Base-by-base conservation (phyloP, 2,888 invertebrate species). In the Caenorhabditis becei region DNA sequence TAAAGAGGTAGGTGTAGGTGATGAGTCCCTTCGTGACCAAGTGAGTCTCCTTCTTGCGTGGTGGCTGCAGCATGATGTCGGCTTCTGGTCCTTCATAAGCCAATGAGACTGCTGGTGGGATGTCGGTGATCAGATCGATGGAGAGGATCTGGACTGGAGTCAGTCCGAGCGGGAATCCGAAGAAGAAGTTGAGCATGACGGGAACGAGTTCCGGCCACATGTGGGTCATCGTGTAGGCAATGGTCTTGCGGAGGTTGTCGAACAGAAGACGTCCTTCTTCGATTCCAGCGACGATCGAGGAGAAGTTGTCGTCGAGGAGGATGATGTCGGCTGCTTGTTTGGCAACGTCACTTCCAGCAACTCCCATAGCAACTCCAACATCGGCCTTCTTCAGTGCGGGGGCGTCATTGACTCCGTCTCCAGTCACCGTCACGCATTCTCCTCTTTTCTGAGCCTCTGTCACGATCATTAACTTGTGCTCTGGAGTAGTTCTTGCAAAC, bases 151-250 rank as follows among this genome's bases (percentile, higher is more conserved):
- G 89, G 5, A 89, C 83, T 0, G 89, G 89, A 24, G 87, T 87
- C 53, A 89, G 71, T 14, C 89, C 89, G 7, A 89, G 70, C 0
- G 89, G 89, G 80, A 89, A 85, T 62, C 89, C 89, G 51, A 89
- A 83, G 56, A 86, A 84, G 80, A 89, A 89, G 70, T 89, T 89
- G 62, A 89, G 80, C 74, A 89, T 86, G 47, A 89, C 88, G 1
- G 89, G 89, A n/a, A 87, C 89, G 10, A 89, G 86, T 77, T 89
- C 89, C 5, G 89, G 89, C 88, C 88, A 88, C 82, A 88, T 81
- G 67, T 88, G 88, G 16, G 88, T 86, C 74, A 88, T 82, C 1
- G 88, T 88, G 83, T 88, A 88, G 66, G 88, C 88, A 61, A 88
- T 87, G 28, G 88, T 88, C 35, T 84, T 83, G 1, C 83, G 72